Evolutionary conservation across 2,797 vertebrate genomes (phyloP).

Genomic region (Vultur gryphus): DNA sequence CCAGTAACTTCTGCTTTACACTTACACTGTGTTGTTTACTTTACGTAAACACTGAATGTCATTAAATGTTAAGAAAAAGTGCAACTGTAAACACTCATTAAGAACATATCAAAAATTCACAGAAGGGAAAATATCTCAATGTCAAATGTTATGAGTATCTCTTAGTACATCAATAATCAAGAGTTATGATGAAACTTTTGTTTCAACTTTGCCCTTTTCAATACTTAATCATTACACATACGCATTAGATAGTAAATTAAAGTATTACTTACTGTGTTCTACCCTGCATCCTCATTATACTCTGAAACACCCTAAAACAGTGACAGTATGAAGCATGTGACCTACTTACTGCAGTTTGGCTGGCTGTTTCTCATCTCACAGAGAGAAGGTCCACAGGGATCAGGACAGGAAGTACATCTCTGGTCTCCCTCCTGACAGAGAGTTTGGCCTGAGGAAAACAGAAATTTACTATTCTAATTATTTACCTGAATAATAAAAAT

Average conservation of each 20-base stretch:
- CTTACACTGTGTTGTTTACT: neutral
- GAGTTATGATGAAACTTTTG: neutral
- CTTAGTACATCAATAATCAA: neutral
- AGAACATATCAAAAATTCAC: neutral
- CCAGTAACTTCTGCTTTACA: neutral
- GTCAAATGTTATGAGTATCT: neutral
- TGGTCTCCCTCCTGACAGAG: constrained; percentile 81
- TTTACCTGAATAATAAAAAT: neutral
- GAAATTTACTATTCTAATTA: neutral
- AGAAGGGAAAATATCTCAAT: neutral
- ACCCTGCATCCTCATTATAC: neutral
- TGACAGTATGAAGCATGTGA: neutral
- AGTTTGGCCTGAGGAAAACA: constrained; percentile 72
- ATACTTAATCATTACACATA: neutral
- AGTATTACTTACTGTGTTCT: neutral
- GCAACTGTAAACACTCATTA: neutral
- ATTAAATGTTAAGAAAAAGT: neutral
- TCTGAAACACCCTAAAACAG: neutral
- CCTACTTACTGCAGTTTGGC: constrained; percentile 87
- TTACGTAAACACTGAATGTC: neutral
- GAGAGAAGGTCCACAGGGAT: constrained; percentile 71
- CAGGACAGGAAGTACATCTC: constrained; percentile 80
- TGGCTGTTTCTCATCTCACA: constrained; percentile 75
- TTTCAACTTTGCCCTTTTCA: constrained; percentile 41
- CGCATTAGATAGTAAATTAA: neutral